Evolutionary conservation across 2,888 invertebrate genomes (phyloP).

Genomic region (Osedax fenrisi): DNA sequence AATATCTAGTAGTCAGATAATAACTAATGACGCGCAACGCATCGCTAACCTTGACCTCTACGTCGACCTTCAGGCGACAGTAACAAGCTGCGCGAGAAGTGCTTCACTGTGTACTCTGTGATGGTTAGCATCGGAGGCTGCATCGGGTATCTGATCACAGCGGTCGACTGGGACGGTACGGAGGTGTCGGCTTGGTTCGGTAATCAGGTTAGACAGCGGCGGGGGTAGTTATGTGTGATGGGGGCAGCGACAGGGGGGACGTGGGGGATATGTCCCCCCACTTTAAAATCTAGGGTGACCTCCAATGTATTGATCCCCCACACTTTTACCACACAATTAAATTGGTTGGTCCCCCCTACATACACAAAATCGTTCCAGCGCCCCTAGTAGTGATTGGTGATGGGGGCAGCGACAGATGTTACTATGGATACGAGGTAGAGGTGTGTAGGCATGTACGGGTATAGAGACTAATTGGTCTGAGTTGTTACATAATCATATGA

Average conservation of each 20-base stretch:
- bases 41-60: slow-evolving; percentile 86
- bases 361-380: no score
- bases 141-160: slow-evolving; percentile 67
- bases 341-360: no score
- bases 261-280: neutral
- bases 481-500: no score
- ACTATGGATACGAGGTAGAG: no score
- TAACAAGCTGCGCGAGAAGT: slow-evolving; percentile 80
- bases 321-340: no score
- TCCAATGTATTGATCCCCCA: neutral
- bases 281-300: neutral
- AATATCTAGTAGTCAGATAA: no score
- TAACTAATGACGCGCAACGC: no score
- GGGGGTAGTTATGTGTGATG: neutral
- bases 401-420: no score
- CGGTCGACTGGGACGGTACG: slow-evolving; percentile 79
- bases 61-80: slow-evolving; percentile 77
- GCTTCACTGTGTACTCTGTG: slow-evolving; percentile 82
- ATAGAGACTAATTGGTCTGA: no score
- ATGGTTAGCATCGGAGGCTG: slow-evolving; percentile 92
- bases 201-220: slow-evolving; percentile 51
- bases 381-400: no score
- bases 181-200: slow-evolving; percentile 56
- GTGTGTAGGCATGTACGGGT: no score
- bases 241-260: neutral